Base-by-base conservation (phyloP, 2,888 invertebrate species). In the Epirrita christyi region DNA sequence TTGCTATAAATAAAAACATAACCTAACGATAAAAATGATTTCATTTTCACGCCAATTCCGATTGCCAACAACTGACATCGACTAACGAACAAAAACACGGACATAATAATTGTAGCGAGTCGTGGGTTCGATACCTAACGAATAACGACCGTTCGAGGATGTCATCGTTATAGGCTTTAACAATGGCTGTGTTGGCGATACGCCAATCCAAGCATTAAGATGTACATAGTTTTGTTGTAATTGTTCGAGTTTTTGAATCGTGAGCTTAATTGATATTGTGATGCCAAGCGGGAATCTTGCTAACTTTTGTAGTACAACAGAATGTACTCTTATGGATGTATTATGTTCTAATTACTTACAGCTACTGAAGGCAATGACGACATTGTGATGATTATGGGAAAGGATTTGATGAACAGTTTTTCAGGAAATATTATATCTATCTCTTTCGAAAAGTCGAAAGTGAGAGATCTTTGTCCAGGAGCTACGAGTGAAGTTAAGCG, bases 101-200 rank as follows among this genome's bases (percentile, higher is more conserved):
- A 60, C 61, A 57, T 59, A 61, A 60, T 58, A 54, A 54, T 61
- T 58, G 55, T 38, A 38, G 8, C 14, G 54, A 32, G 38, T 51
- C 44, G 57, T 36, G 49, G 28, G 9, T 46, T 54, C 59, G 59
- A 55, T 59, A 47, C 44, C 41, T 55, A 55, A 59, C 59, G 54
- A 55, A 29, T 59, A 55, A 55, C 59, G 55, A 41, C 51, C 55
- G 47, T 36, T 59, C 38, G 55, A 59, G 59, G 49, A 44, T 55
- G 55, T 55, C 59, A 55, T 59, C 55, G 59, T 59, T 67, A 67
- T 58, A 64, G 55, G 51, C 56, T 46, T 59, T 69, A 69, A 70
- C 62, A 61, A 54, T 55, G 55, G 59, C 59, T 54, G 53, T 58
- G 59, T 45, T 68, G 68, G 68, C 67, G 43, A 21, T 27, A 28